Conservation (phyloP, 2,113 vertebrate species). For the Columba livia region DNA sequence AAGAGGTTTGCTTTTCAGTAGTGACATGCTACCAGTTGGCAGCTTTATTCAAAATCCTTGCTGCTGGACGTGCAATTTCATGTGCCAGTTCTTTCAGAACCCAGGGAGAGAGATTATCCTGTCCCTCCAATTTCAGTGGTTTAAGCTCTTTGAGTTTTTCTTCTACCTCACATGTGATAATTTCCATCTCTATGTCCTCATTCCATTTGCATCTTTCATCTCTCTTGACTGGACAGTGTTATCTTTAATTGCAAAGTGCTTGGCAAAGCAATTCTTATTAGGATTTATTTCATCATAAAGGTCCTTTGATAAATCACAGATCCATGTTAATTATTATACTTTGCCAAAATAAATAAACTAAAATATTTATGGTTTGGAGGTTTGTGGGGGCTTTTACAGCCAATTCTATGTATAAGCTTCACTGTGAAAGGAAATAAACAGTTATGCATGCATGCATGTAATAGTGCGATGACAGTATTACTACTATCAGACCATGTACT, state of each 20-base stretch:
- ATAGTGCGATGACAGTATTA: background rate
- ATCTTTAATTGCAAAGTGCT: slow-evolving; percentile 62
- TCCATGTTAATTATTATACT: slow-evolving; percentile 34
- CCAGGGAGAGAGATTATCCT: slow-evolving; percentile 37
- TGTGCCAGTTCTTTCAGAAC: slow-evolving; percentile 36
- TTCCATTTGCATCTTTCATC: slow-evolving; percentile 5
- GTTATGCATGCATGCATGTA: background rate
- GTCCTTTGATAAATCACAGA: slow-evolving; percentile 34
- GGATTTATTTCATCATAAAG: slow-evolving; percentile 63
- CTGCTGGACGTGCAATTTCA: slow-evolving; percentile 57
- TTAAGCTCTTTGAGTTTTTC: slow-evolving; percentile 30
- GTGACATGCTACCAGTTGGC: background rate
- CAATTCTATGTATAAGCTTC: background rate
- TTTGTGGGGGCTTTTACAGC: background rate
- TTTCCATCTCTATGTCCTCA: slow-evolving; percentile 16
- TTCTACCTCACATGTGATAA: background rate
- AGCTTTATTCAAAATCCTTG: slow-evolving; percentile 43
- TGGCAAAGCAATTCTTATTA: slow-evolving; percentile 24
- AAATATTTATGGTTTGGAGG: background rate
- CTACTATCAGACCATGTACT: background rate
- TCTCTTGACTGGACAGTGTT: slow-evolving; percentile 22
- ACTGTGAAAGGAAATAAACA: background rate
- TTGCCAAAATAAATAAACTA: slow-evolving; percentile 27
- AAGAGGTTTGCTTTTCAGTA: background rate
- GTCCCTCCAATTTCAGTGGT: slow-evolving; percentile 14